Base-by-base conservation (phyloP, 2,113 vertebrate species). In the Rhegmatorhina hoffmannsi region DNA sequence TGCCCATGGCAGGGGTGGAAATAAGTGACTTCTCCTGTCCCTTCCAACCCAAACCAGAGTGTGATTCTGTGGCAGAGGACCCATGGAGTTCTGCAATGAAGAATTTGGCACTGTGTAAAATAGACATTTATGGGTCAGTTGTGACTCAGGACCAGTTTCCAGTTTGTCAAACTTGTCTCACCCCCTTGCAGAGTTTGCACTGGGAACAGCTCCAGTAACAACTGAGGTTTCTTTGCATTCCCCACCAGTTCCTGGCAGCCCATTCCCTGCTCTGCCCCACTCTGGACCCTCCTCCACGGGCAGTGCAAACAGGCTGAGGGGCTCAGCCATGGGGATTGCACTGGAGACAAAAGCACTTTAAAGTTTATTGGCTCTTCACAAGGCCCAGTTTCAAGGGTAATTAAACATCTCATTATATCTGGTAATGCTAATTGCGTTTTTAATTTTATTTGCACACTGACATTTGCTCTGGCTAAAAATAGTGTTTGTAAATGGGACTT, bases 341-440 rank as follows among this genome's bases (percentile, higher is more conserved):
- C 59, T 16, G 87, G 84, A 74, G 82, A 88, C 88, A 87, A 87
- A 96, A 72, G 83, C 88, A 47, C 72, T 93, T 76, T 3, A 53
- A 84, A 94, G 36, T 92, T 93, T 96, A 90, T 94, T 88, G 95
- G 62, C 29, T 86, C 72, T 77, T 90, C 73, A 47, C 86, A 77
- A 84, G 68, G 88, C 88, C 56, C 91, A 36, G 46, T 92, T 97
- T 97, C 95, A 96, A 92, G 96, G 89, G 86, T 94, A 96, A 97
- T 97, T 97, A 98, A 95, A 47, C 91, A 76, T 81, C 96, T 96
- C 94, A 89, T 97, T 97, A 92, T 97, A 92, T 91, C 89, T 96
- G 92, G 91, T 92, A 70, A 96, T 89, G 72, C 91, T 97, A 96
- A 97, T 97, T 96, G 93, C 34, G 1, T 87, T 90, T 95, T 96